Percentiles rank a stretch among this genome's conserved stretches.
These are phyloP conservation scores for Cheilosia vulpina DNA, from an alignment of 2,888 invertebrate species.

Conservation along the genomic window DNA sequence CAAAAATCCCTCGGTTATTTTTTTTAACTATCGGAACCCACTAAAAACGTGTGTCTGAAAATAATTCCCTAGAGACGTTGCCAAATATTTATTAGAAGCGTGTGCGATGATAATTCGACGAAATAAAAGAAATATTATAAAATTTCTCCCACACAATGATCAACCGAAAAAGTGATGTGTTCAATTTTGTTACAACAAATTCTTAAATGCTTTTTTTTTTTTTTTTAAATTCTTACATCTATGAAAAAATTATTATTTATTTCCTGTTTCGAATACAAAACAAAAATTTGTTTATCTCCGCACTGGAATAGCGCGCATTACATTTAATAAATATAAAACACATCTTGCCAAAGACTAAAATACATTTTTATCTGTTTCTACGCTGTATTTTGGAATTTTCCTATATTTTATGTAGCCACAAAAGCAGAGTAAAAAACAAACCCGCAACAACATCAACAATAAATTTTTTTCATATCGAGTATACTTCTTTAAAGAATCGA, in stretches of 20 bases:
- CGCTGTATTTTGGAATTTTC: not conserved
- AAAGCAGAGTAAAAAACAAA: not conserved
- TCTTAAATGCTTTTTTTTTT: no score
- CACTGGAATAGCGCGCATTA: no score
- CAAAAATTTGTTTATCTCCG: no score
- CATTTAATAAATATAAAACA: no score
- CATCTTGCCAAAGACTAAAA: no score
- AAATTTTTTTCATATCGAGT: slow-evolving; percentile 38
- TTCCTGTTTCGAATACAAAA: no score
- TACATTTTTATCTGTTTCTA: no score
- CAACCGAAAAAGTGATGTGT: slow-evolving; percentile 5
- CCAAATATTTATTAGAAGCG: slow-evolving; percentile 20
- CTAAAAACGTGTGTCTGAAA: slow-evolving; percentile 35
- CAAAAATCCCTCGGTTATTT: not conserved
- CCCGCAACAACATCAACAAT: slow-evolving; percentile 12
- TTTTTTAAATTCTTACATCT: no score
- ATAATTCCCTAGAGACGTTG: slow-evolving; percentile 14
- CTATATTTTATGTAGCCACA: not conserved
- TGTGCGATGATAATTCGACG: slow-evolving; percentile 17
- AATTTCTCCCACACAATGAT: slow-evolving; percentile 13
- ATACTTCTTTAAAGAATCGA: slow-evolving; percentile 30
- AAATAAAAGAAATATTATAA: slow-evolving; percentile 23
- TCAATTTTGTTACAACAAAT: no score
- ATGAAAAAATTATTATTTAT: no score
- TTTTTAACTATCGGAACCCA: not conserved